These are phyloP conservation scores for Gasterosteus aculeatus DNA, from an alignment of 2,113 vertebrate genomes.

Conservation along the genomic window DNA sequence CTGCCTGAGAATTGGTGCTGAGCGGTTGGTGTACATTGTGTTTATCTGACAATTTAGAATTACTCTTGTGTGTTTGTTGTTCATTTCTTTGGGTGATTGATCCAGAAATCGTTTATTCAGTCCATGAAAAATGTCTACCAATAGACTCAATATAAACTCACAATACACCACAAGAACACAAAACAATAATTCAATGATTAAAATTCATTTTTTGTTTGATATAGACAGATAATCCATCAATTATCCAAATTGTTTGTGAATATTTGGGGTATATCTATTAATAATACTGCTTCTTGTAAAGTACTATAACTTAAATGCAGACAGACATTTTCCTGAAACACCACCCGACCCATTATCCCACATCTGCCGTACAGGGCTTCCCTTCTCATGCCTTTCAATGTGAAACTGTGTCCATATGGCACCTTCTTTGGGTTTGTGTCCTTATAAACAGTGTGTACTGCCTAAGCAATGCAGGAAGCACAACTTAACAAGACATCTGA, in stretches of 20 bases:
- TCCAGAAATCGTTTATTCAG: neutral
- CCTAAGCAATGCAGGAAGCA: conserved; percentile 52
- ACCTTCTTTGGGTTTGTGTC: conserved; percentile 39
- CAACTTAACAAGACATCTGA: conserved; percentile 37
- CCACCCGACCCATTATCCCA: neutral
- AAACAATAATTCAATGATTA: neutral
- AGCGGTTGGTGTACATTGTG: neutral
- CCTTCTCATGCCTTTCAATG: conserved; percentile 32
- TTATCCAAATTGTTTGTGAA: neutral
- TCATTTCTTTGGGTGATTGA: neutral
- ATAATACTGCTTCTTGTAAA: neutral
- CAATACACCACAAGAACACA: neutral
- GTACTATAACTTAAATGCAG: neutral
- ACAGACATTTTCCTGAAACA: conserved; percentile 18
- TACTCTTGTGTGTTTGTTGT: neutral
- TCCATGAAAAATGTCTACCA: neutral
- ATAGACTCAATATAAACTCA: neutral
- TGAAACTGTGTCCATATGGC: neutral
- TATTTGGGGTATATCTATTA: neutral
- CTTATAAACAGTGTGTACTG: conserved; percentile 36
- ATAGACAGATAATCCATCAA: neutral
- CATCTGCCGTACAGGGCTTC: neutral
- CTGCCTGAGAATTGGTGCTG: neutral
- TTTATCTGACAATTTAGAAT: neutral
- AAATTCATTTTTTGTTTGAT: neutral